phyloP scores from a whole-genome alignment of 2,888 invertebrate genomes.

The Rhagonycha fulva region DNA sequence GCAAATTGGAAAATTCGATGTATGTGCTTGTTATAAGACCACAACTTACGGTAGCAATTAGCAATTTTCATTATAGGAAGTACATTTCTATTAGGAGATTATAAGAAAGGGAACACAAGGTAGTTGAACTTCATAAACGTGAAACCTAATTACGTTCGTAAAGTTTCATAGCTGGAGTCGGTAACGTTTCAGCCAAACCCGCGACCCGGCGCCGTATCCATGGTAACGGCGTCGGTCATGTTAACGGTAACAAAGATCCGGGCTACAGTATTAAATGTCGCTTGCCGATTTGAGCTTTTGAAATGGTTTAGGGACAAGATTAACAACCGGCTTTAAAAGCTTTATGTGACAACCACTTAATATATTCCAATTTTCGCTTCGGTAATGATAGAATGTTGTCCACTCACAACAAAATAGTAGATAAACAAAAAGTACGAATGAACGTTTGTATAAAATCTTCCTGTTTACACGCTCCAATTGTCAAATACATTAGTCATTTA shows the following conservation, averaged over 20 bases:
- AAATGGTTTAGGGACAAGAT: slow-evolving; percentile 15
- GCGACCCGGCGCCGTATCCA: slow-evolving; percentile 17
- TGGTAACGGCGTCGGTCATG: slow-evolving; percentile 23
- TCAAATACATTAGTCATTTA: neutral
- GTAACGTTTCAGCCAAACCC: slow-evolving; percentile 12
- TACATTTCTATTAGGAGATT: slow-evolving; percentile 10
- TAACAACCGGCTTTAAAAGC: slow-evolving; percentile 15
- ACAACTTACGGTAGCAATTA: neutral
- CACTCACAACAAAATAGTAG: neutral
- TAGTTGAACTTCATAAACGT: slow-evolving; percentile 19
- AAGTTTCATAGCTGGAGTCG: slow-evolving; percentile 18
- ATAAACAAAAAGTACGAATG: neutral
- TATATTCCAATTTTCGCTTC: slow-evolving; percentile 11
- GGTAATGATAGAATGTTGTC: neutral
- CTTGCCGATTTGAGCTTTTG: slow-evolving; percentile 19
- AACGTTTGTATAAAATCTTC: neutral
- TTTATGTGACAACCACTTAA: slow-evolving; percentile 8
- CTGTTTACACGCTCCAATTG: slow-evolving; percentile 1
- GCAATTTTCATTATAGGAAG: slow-evolving; percentile 1
- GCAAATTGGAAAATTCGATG: neutral
- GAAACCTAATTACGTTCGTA: slow-evolving; percentile 19
- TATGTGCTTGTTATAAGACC: neutral
- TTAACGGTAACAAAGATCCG: slow-evolving; percentile 22
- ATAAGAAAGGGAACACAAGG: slow-evolving; percentile 7
- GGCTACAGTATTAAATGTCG: slow-evolving; percentile 20